Base-by-base conservation (phyloP, 2,888 invertebrate genomes). In the Lycophotia porphyrea region DNA sequence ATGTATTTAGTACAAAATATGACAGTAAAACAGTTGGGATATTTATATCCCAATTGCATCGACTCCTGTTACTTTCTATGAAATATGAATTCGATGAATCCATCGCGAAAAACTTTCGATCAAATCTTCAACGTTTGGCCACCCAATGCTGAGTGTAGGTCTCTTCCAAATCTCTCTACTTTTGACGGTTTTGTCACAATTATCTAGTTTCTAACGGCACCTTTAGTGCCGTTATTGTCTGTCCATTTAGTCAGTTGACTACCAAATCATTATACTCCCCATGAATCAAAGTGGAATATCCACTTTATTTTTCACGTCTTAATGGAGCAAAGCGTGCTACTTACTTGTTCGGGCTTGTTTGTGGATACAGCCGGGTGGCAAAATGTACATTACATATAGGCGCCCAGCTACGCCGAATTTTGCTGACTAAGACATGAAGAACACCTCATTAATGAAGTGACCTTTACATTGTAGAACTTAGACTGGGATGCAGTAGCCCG, bases 401-500 rank as follows among this genome's bases (percentile, higher is more conserved):
- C 15, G 49, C n/a, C 24, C 15, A 27, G 15, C 55, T 27, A 31
- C 27, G 52, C 13, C 15, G 27, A 49, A 9, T 49, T 0, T 27
- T 5, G 5, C 55, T 15, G 13, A 55, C 27, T 55, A 2, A 27
- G 7, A 55, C 15, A 27, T 55, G 27, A 55, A 55, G 27, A 18
- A 58, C 31, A 58, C 18, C 8, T 31, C 31, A 58, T 13, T 5
- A 34, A 63, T 31, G 13, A 31, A 34, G 8, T 13, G 0, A n/a
- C 4, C 1, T n/a, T 27, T 0, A 2, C 2, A 7, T 36, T 58
- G 0, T 90, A 95, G 97, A 97, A 95, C 79, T 94, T 99, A 47
- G 98, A 98, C 93, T 99, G 99, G 99, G 97, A 97, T 27, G 97
- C 98, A 70, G 96, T 99, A 68, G 97, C 98, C 2, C 96, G 97